A percentile compares a stretch with the other conserved stretches of the same genome.
Conservation (phyloP, 2,888 invertebrate genomes). For the Cheilosia pagana region DNA sequence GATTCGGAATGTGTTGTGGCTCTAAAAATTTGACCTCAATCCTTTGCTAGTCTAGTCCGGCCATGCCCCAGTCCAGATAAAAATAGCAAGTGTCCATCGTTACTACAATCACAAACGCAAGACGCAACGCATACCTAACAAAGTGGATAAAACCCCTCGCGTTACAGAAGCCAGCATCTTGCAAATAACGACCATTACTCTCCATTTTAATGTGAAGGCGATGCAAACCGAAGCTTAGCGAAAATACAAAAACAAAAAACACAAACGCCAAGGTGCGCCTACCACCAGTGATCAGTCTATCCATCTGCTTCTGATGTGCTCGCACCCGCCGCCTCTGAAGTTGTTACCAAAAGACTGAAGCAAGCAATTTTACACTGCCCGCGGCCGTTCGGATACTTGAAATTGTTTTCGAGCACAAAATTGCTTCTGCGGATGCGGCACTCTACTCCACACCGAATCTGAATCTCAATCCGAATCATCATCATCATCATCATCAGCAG, state of each 20-base stretch:
- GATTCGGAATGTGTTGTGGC: too few relatives aligned
- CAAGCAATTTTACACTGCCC: constrained; percentile 42
- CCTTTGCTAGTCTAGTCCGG: not conserved
- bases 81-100: constrained; percentile 18
- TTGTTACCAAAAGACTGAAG: constrained; percentile 2
- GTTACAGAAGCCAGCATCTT: constrained; percentile 62
- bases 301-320: not conserved
- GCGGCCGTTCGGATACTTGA: constrained; percentile 69
- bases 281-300: constrained; percentile 30
- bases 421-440: constrained; percentile 74
- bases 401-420: constrained; percentile 75
- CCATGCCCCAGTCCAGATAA: not conserved
- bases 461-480: constrained; percentile 57
- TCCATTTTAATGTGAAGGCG: constrained; percentile 55
- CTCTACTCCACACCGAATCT: constrained; percentile 55
- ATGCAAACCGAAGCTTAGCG: constrained; percentile 18
- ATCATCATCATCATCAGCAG: constrained; percentile 43
- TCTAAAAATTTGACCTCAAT: too few relatives aligned
- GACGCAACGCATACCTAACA: constrained; percentile 24
- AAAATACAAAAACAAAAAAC: constrained; percentile 12
- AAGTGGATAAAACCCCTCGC: constrained; percentile 43
- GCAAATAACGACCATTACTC: constrained; percentile 61
- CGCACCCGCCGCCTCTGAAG: constrained; percentile 14
- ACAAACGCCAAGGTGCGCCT: constrained; percentile 53
- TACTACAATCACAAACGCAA: not conserved